Percentiles rank a stretch among this genome's conserved stretches.
phyloP scores from a whole-genome alignment of 2,888 invertebrate genomes.

The Amphipoea lucens region DNA sequence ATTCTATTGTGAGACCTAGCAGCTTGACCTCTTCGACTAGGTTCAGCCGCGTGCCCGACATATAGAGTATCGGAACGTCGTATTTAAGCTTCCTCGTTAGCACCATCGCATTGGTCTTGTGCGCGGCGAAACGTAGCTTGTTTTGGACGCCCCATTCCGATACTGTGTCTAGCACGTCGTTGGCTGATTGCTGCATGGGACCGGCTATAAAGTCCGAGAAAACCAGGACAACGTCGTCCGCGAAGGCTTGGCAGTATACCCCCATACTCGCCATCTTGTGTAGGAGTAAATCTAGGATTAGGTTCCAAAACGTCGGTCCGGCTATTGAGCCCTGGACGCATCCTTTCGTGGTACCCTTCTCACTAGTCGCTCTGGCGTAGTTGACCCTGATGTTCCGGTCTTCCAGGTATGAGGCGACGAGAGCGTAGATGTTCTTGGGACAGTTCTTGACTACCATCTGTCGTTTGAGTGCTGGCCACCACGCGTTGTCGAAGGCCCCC shows the following conservation, averaged over 20 bases:
- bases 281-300: conserved; percentile 19
- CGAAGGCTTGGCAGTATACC: conserved; percentile 29
- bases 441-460: background rate
- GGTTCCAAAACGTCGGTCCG: conserved; percentile 13
- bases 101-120: background rate
- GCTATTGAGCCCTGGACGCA: conserved; percentile 25
- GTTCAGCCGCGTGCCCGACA: background rate
- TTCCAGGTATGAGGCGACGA: background rate
- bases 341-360: conserved; percentile 22
- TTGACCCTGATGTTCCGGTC: background rate
- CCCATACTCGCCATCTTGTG: background rate
- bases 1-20: background rate
- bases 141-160: conserved; percentile 13
- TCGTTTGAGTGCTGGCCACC: background rate
- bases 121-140: background rate
- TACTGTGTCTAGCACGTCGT: background rate
- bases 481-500: background rate
- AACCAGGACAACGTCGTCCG: conserved; percentile 18
- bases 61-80: background rate
- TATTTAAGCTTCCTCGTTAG: background rate
- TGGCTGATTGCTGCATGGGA: conserved; percentile 13
- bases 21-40: background rate
- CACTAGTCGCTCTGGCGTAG: background rate
- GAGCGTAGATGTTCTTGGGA: background rate
- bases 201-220: background rate